These are phyloP conservation scores for Sisor rabdophorus DNA, from an alignment of 2,113 vertebrate genomes.

Conservation along the genomic window DNA sequence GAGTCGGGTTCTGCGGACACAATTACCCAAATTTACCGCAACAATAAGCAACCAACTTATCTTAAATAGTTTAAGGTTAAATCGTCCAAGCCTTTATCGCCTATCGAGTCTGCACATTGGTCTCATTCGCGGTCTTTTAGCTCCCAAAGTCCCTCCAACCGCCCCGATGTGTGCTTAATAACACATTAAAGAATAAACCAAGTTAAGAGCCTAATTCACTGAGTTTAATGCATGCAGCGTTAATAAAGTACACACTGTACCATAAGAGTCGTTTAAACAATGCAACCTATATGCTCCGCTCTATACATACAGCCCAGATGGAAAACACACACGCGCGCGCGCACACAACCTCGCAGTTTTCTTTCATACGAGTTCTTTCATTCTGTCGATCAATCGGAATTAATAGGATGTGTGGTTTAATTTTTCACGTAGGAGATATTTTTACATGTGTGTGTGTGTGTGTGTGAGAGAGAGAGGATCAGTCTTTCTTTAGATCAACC, in stretches of 20 bases:
- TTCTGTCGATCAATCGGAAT: not conserved
- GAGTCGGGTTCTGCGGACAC: not conserved
- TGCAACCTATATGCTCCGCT: not conserved
- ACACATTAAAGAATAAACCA: not conserved
- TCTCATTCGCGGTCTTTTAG: constrained; percentile 9
- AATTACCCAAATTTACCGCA: not conserved
- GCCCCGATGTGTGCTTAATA: not conserved
- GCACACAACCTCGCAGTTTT: no score
- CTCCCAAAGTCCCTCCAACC: not conserved
- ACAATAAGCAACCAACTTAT: not conserved
- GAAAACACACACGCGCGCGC: no score
- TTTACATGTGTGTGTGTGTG: not conserved
- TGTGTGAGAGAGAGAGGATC: no score
- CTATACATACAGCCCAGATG: not conserved
- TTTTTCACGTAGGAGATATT: not conserved
- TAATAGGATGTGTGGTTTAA: not conserved
- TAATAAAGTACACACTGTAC: not conserved
- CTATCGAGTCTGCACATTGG: not conserved
- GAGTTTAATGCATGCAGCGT: not conserved
- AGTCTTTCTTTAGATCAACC: not conserved
- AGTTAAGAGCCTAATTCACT: not conserved
- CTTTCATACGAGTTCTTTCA: not conserved
- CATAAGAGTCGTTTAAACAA: not conserved
- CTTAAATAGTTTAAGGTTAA: no score
- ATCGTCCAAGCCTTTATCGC: not conserved